phyloP scores from a whole-genome alignment of 2,797 vertebrate species.

The Potorous gilbertii region DNA sequence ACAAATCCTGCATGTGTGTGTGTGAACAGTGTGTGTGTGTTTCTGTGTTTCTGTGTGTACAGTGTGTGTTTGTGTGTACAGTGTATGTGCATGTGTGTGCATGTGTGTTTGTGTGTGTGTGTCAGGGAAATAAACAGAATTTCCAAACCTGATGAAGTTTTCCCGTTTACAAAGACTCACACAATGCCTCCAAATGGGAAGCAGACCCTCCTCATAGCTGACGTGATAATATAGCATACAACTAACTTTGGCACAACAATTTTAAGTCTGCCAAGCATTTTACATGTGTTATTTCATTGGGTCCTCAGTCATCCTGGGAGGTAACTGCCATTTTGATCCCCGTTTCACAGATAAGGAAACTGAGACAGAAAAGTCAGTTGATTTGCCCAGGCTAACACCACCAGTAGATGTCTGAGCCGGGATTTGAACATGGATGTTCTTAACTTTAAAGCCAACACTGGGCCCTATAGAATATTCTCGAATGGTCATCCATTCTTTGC shows the following conservation, averaged over 20 bases:
- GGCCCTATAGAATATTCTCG: no score
- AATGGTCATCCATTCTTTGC: neutral
- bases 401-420: neutral
- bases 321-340: neutral
- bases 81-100: no score
- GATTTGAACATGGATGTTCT: no score
- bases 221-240: neutral
- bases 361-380: neutral
- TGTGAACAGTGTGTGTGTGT: no score
- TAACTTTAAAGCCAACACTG: no score
- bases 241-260: no score
- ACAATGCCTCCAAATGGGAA: rapidly evolving
- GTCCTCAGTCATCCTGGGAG: neutral
- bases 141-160: neutral
- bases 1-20: neutral
- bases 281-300: neutral
- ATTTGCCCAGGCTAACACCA: neutral
- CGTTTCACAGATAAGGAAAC: neutral
- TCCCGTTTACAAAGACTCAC: no score
- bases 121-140: neutral
- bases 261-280: neutral
- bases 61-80: no score
- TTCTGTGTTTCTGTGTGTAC: no score
- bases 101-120: no score
- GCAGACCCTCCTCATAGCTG: neutral